Evolutionary conservation across 2,797 vertebrate species (phyloP).

Genomic region (Alcedo quadribrachys): DNA sequence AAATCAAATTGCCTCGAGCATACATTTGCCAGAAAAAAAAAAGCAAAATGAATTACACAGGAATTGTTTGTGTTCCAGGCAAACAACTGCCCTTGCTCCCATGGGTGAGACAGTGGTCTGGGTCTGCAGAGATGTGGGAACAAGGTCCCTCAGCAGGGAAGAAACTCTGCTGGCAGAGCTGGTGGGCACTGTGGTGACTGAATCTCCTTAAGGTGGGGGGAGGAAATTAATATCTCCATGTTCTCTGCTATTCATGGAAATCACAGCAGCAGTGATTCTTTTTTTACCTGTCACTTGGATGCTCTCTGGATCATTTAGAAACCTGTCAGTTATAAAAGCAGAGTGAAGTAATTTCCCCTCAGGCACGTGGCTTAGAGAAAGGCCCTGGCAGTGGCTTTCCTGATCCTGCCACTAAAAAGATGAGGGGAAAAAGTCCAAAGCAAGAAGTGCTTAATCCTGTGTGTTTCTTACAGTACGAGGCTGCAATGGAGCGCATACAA

Average conservation of each 20-base stretch:
- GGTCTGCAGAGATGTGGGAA: not conserved
- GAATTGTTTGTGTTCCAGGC: not conserved
- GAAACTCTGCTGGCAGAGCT: not conserved
- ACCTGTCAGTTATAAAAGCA: not conserved
- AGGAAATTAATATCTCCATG: not conserved
- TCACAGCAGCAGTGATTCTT: not conserved
- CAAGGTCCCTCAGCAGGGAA: not conserved
- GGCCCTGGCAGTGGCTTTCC: not conserved
- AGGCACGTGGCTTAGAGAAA: not conserved
- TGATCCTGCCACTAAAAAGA: not conserved
- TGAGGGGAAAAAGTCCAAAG: not conserved
- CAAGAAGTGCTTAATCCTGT: not conserved
- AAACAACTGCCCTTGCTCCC: not conserved
- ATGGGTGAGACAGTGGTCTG: not conserved
- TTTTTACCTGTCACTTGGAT: not conserved
- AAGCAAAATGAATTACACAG: not conserved
- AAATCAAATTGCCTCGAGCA: not conserved
- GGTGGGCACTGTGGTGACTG: not conserved
- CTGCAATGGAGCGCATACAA: slow-evolving; percentile 90
- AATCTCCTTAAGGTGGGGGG: not conserved
- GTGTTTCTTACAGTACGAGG: slow-evolving; percentile 84
- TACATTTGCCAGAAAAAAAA: not conserved
- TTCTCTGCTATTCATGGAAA: slow-evolving; percentile 6
- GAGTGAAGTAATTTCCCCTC: not conserved
- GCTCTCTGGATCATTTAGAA: not conserved